A percentile compares a stretch with the other conserved stretches of the same genome.
phyloP scores from a whole-genome alignment of 2,888 invertebrate genomes.

The Lycaena phlaeas region DNA sequence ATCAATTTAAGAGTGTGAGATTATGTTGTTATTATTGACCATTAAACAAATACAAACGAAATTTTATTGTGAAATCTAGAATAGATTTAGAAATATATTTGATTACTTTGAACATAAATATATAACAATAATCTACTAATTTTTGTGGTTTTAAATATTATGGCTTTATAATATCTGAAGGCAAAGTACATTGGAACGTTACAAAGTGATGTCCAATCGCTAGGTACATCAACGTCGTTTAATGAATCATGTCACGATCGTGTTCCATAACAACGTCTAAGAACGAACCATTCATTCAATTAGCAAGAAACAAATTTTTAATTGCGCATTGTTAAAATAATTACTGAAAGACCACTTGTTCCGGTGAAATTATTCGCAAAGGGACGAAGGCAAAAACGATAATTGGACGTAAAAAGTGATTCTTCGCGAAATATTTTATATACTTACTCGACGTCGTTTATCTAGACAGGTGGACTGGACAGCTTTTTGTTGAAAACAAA shows the following conservation, averaged over 20 bases:
- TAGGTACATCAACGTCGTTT: background rate
- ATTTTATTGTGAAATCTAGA: no score
- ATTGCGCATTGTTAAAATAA: slow-evolving; percentile 12
- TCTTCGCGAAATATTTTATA: slow-evolving; percentile 1
- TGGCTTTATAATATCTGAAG: no score
- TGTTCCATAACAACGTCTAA: slow-evolving; percentile 11
- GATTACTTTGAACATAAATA: no score
- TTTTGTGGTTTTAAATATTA: no score
- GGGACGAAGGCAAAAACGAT: slow-evolving; percentile 5
- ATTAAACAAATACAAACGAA: no score
- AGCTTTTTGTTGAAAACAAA: no score
- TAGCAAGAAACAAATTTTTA: slow-evolving; percentile 13
- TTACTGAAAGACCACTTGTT: slow-evolving; percentile 7
- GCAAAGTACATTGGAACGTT: no score
- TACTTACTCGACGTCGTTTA: background rate
- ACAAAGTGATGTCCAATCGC: background rate
- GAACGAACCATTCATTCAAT: slow-evolving; percentile 10
- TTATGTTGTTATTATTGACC: no score
- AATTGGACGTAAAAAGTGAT: slow-evolving; percentile 4
- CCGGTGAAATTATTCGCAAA: slow-evolving; percentile 8
- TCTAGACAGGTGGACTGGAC: background rate
- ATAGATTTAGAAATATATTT: no score
- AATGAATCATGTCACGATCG: slow-evolving; percentile 13
- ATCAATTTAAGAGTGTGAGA: no score
- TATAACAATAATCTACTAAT: no score